A percentile compares a stretch with the other conserved stretches of the same genome.
These are phyloP conservation scores for Oreochromis tanganicae DNA, from an alignment of 2,113 vertebrate genomes.

Conservation along the genomic window DNA sequence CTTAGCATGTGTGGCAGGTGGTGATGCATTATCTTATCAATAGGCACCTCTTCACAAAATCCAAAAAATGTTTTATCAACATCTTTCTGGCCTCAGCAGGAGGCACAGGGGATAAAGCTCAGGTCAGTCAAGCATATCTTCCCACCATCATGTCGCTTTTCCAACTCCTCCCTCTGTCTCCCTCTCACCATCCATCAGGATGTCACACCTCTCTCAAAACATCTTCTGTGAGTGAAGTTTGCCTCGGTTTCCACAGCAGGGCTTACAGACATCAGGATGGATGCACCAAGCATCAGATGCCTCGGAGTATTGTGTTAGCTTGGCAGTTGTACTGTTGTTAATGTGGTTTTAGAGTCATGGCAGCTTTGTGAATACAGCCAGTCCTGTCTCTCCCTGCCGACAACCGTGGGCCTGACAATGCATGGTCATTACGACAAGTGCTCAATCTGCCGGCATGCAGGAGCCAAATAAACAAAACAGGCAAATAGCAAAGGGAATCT, in stretches of 20 bases:
- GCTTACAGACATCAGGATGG: not conserved
- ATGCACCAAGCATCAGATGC: not conserved
- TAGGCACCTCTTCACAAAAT: not conserved
- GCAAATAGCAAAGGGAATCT: conserved; percentile 12
- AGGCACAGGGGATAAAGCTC: not conserved
- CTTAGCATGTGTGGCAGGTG: not conserved
- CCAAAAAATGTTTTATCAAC: not conserved
- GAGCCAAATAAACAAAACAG: conserved; percentile 37
- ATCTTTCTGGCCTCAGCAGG: not conserved
- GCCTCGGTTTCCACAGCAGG: not conserved
- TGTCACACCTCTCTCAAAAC: not conserved
- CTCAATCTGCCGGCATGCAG: conserved; percentile 27
- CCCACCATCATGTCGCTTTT: not conserved
- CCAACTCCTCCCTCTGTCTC: not conserved
- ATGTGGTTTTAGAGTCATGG: conserved; percentile 37
- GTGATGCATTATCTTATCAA: not conserved
- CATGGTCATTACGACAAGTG: conserved; percentile 34
- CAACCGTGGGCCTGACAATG: conserved; percentile 18
- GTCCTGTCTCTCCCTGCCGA: not conserved
- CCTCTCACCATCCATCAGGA: not conserved
- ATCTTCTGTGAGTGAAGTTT: not conserved
- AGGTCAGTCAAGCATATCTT: not conserved
- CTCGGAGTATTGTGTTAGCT: not conserved
- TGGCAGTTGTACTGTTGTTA: conserved; percentile 25
- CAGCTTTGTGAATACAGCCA: not conserved